Percentiles rank a stretch among this genome's conserved stretches.
These are phyloP conservation scores for Bradypodion pumilum DNA, from an alignment of 2,797 vertebrate genomes.

Conservation along the genomic window DNA sequence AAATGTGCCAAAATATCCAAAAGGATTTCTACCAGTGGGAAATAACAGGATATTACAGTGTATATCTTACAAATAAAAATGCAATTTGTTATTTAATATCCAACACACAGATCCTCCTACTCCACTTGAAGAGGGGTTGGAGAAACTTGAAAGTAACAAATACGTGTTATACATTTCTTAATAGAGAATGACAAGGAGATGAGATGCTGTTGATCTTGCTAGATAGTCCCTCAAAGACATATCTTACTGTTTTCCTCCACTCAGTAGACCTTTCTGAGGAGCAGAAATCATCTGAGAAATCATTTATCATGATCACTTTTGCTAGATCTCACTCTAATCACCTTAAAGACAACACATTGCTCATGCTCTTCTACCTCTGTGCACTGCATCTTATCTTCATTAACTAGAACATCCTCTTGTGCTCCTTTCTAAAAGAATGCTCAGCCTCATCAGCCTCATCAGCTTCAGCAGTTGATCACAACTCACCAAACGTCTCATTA, in stretches of 20 bases:
- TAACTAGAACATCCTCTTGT: slow-evolving; percentile 45
- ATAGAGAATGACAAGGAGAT: not conserved
- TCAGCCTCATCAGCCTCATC: slow-evolving; percentile 37
- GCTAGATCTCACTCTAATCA: slow-evolving; percentile 23
- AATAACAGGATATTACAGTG: too few species aligned
- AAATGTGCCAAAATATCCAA: too few species aligned
- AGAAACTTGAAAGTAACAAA: not conserved
- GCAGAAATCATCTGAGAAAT: not conserved
- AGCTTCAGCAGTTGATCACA: slow-evolving; percentile 58
- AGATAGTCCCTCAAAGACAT: not conserved
- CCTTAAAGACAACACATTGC: slow-evolving; percentile 17
- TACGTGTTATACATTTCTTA: not conserved
- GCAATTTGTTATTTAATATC: not conserved
- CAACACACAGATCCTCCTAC: too few species aligned
- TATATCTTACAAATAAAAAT: too few species aligned
- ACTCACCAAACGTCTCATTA: slow-evolving; percentile 53
- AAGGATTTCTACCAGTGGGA: too few species aligned
- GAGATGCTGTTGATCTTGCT: not conserved
- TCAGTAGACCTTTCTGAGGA: not conserved
- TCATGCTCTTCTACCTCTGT: slow-evolving; percentile 41
- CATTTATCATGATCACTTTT: slow-evolving; percentile 27
- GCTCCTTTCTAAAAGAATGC: slow-evolving; percentile 30
- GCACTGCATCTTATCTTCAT: slow-evolving; percentile 8
- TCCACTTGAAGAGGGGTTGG: not conserved
- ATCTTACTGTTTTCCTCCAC: not conserved